These are phyloP conservation scores for Galago senegalensis DNA, from an alignment of 2,797 vertebrate species.

Conservation along the genomic window DNA sequence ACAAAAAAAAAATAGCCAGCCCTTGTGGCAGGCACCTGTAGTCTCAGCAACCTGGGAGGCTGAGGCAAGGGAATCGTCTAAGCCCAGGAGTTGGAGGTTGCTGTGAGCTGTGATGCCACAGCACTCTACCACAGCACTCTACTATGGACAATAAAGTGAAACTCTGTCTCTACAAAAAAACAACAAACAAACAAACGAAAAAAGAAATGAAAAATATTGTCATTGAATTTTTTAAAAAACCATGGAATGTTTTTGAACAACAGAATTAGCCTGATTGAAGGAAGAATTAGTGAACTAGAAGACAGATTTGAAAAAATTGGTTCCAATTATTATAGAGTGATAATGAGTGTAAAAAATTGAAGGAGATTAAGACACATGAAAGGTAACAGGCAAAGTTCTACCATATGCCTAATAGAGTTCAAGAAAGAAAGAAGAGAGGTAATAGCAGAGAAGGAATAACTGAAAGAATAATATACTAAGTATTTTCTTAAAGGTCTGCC, in stretches of 20 bases:
- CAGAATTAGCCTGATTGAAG: background rate
- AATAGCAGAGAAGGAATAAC: conserved; percentile 27
- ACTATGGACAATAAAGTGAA: too few species aligned
- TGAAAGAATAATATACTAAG: conserved; percentile 42
- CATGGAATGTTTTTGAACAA: conserved; percentile 5
- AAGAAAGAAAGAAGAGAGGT: background rate
- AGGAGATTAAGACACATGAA: conserved; percentile 35
- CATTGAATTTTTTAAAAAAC: background rate
- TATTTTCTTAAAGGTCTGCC: background rate
- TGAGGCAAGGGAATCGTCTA: too few species aligned
- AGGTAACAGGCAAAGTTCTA: background rate
- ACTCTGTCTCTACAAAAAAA: too few species aligned
- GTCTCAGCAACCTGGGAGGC: too few species aligned
- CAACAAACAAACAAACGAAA: too few species aligned
- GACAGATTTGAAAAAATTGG: background rate
- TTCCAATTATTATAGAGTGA: background rate
- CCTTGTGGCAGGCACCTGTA: too few species aligned
- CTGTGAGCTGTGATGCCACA: too few species aligned
- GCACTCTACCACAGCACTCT: too few species aligned
- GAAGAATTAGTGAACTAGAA: conserved; percentile 30
- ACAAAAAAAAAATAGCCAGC: too few species aligned
- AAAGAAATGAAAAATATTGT: conserved; percentile 19
- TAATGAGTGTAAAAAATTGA: background rate
- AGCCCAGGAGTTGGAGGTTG: too few species aligned
- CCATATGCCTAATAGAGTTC: background rate